phyloP scores from a whole-genome alignment of 2,888 invertebrate species.

The Gerris lacustris region DNA sequence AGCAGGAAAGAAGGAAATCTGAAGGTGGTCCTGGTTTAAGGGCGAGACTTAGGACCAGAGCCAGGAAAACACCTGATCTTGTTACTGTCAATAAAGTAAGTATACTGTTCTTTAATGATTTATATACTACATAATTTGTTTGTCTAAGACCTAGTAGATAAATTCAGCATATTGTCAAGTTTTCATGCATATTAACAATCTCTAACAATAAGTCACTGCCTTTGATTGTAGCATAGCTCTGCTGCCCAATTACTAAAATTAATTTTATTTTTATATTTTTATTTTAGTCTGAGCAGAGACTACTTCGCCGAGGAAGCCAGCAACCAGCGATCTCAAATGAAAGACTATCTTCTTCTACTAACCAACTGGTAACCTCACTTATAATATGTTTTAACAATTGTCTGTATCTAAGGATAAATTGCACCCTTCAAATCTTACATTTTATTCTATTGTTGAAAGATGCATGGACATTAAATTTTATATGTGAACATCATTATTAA shows the following conservation, averaged over 20 bases:
- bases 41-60: conserved; percentile 26
- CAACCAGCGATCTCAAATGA: conserved; percentile 6
- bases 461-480: neutral
- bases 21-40: conserved; percentile 43
- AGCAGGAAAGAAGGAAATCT: conserved; percentile 54
- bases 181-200: too few relatives aligned
- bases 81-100: conserved; percentile 11
- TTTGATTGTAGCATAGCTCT: too few relatives aligned
- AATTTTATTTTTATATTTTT: neutral
- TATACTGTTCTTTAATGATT: neutral
- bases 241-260: too few relatives aligned
- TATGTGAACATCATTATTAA: neutral
- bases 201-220: too few relatives aligned
- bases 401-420: neutral
- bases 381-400: too few relatives aligned
- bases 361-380: neutral
- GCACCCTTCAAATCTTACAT: neutral
- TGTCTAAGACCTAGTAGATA: too few relatives aligned
- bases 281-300: conserved; percentile 6
- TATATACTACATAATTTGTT: too few relatives aligned
- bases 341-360: neutral
- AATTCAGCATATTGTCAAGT: too few relatives aligned
- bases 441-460: conserved; percentile 4
- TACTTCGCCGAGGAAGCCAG: neutral
- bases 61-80: conserved; percentile 21